Evolutionary conservation across 1,140 invertebrate species (phyloP), one percentile per base, ranked within the genome.

Genomic region (Lithobius niger): DNA sequence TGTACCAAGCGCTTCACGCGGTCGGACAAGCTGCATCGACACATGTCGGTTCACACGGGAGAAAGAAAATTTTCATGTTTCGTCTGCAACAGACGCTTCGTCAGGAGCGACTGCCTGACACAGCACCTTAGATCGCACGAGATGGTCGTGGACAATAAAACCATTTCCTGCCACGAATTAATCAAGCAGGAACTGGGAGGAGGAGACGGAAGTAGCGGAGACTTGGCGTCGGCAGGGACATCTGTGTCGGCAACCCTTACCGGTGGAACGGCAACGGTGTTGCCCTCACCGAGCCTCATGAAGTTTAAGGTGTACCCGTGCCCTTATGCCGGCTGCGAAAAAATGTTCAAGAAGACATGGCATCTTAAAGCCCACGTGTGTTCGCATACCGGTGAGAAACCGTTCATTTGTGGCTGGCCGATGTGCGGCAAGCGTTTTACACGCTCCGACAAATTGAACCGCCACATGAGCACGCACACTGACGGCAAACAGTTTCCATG

Each of bases 381-480:
- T n/a, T n/a, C n/a, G n/a, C n/a, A n/a, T n/a, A n/a, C n/a, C n/a
- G n/a, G 71, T 79, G 79, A 81, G 58, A 80, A 81, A 57, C 83
- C 83, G 0, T 88, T 83, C 65, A 63, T 67, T 1, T 83, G 82
- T 62, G 73, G 68, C 19, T 73, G 44, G 44, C 44, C 44, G 44
- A 10, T 21, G 10, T 47, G 44, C 22, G 44, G 22, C 15, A 47
- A 47, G 22, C 44, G 44, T 21, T 47, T 47, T 21, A 47, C 44
- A 6, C 10, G 44, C 10, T 47, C 44, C 19, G 44, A 47, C 19
- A 47, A 47, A 22, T 69, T 82, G 27, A 79, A 82, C 63, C 79
- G 94, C 62, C 95, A 99, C 73, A 76, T 94, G 61, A 77, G 94
- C 63, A 97, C 93, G 54, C 95, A 99, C 75, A 97, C 93, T 43